Conservation (phyloP, 2,113 vertebrate genomes). For the Andinoacara biseriatus region DNA sequence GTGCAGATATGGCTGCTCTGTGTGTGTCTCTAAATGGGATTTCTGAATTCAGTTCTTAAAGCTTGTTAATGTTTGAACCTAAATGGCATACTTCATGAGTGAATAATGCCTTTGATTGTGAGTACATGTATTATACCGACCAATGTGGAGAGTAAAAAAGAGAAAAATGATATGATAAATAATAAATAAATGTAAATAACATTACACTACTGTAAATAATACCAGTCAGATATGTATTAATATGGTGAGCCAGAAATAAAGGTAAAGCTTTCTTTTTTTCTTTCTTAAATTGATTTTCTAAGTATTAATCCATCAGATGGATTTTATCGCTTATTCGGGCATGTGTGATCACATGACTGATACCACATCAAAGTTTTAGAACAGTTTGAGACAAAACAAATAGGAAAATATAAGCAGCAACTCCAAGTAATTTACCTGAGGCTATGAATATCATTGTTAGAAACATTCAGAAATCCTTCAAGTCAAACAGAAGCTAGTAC, state of each 20-base stretch:
- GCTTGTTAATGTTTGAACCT: not conserved
- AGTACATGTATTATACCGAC: not conserved
- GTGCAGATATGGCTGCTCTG: not conserved
- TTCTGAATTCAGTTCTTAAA: not conserved
- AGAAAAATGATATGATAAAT: not conserved
- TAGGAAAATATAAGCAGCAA: not conserved
- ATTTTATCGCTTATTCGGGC: conserved; percentile 18
- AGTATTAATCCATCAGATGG: conserved; percentile 24
- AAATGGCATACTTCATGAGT: not conserved
- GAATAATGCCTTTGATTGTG: not conserved
- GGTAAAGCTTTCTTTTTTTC: no score
- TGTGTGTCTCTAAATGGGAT: not conserved
- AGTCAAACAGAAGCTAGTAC: no score
- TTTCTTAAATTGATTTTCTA: conserved; percentile 28
- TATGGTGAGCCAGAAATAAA: no score
- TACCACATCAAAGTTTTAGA: not conserved
- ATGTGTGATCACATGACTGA: conserved; percentile 17
- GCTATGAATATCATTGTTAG: not conserved
- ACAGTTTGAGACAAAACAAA: not conserved
- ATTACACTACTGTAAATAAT: no score
- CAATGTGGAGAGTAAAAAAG: not conserved
- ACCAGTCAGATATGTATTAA: no score
- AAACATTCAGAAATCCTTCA: no score
- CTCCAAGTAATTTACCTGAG: not conserved
- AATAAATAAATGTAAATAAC: not conserved